A percentile compares a stretch with the other conserved stretches of the same genome.
Evolutionary conservation across 1,140 invertebrate genomes (phyloP).

Genomic region (Leptopilina boulardi): DNA sequence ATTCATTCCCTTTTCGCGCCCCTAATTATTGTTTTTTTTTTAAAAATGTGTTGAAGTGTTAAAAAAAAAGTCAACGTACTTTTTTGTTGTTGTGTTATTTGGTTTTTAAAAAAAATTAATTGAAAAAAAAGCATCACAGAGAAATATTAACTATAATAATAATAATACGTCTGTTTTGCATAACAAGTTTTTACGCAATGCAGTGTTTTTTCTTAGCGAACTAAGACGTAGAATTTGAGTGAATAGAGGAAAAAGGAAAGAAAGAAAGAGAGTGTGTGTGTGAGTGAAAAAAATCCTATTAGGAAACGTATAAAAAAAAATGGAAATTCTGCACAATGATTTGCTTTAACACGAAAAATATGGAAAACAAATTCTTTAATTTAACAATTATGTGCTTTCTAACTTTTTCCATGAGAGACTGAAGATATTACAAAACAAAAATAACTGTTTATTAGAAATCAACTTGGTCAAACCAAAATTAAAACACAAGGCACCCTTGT

Average conservation of each 20-base stretch:
- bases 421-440: neutral
- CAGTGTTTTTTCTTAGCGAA: slow-evolving; percentile 58
- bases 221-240: neutral
- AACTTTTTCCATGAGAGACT: slow-evolving; percentile 6
- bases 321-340: neutral
- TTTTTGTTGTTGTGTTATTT: slow-evolving; percentile 49
- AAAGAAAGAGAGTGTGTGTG: neutral
- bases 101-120: slow-evolving; percentile 47
- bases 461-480: neutral
- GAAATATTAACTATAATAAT: slow-evolving; percentile 48
- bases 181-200: slow-evolving; percentile 56
- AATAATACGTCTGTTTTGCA: slow-evolving; percentile 51
- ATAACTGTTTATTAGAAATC: neutral
- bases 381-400: neutral
- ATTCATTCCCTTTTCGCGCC: neutral
- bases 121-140: slow-evolving; percentile 39
- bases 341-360: neutral
- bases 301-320: no score
- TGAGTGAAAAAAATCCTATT: neutral
- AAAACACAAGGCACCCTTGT: slow-evolving; percentile 25
- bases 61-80: neutral
- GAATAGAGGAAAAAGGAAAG: neutral
- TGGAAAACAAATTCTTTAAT: neutral
- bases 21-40: no score
- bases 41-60: neutral